Base-by-base conservation (phyloP, 2,888 invertebrate species). In the Sarcophaga caerulescens region DNA sequence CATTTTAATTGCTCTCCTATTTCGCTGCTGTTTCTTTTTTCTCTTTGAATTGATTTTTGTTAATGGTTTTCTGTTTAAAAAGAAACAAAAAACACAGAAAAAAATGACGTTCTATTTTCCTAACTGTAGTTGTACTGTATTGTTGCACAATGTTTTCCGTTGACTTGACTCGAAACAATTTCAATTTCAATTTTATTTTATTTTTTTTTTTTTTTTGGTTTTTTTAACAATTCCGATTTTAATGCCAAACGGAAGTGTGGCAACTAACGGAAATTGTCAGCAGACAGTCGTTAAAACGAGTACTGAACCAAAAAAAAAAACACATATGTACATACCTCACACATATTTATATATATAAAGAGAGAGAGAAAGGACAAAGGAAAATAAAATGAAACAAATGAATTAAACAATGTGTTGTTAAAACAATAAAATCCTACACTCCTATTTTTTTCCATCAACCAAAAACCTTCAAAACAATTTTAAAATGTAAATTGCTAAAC, bases 221-320 rank as follows among this genome's bases (percentile, higher is more conserved):
- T n/a, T n/a, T 79, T 57, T 5, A 80, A 81, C 85, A 81, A 81
- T 77, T 81, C 57, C 73, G 85, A 77, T 73, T 85, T 85, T 77
- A 81, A 81, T 85, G 84, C 62, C 19, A 63, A 85, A 85, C 85
- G 85, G 85, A 85, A 81, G 81, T 81, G 5, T 73, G 81, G 69
- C 81, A 81, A 78, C 81, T 69, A 85, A 73, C 85, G 85, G 85
- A 85, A 85, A 85, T 78, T 85, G 85, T 81, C 81, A 77, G 81
- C 81, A 85, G 77, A 85, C 77, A 81, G 68, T 81, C 73, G 77
- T 81, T 77, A 60, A 74, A 81, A 68, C 62, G 17, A 25, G 57
- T 44, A 23, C 60, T 23, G 23, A 68, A 47, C 1, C 47, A 47
- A 0, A 25, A 35, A 35, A 35, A 35, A 4, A 47, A 14, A 47